Conservation (phyloP, 2,888 invertebrate species). For the Apeira syringaria region DNA sequence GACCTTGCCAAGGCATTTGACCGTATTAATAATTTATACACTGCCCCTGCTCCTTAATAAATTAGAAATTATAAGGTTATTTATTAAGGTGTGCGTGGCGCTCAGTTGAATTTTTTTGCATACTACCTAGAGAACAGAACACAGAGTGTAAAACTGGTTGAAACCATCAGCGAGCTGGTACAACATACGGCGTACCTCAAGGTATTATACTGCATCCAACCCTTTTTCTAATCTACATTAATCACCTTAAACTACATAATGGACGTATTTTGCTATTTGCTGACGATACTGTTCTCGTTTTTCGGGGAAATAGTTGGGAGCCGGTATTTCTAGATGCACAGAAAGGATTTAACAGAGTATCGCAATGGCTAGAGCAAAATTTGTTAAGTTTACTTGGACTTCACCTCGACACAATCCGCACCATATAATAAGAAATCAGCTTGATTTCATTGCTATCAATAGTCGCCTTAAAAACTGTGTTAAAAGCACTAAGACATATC, state of each 20-base stretch:
- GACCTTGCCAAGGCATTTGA: neutral
- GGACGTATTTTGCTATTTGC: neutral
- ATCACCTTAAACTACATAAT: neutral
- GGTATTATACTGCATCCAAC: neutral
- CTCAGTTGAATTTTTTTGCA: neutral
- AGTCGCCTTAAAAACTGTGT: neutral
- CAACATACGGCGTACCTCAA: neutral
- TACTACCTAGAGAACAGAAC: neutral
- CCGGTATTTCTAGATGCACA: neutral
- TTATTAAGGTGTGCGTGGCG: neutral
- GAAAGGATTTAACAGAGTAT: neutral
- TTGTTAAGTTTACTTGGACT: neutral
- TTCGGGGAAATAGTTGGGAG: neutral
- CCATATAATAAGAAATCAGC: neutral
- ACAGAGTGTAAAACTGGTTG: neutral
- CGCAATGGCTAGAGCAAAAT: neutral
- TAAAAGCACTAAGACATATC: neutral
- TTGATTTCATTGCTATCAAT: neutral
- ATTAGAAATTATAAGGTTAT: too few species aligned
- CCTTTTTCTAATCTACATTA: neutral
- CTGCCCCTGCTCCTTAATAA: too few species aligned
- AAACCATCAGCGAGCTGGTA: neutral
- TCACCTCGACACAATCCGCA: neutral
- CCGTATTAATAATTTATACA: neutral
- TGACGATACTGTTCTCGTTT: neutral